A percentile compares a stretch with the other conserved stretches of the same genome.
phyloP scores from a whole-genome alignment of 2,113 vertebrate genomes.

The Origma solitaria region DNA sequence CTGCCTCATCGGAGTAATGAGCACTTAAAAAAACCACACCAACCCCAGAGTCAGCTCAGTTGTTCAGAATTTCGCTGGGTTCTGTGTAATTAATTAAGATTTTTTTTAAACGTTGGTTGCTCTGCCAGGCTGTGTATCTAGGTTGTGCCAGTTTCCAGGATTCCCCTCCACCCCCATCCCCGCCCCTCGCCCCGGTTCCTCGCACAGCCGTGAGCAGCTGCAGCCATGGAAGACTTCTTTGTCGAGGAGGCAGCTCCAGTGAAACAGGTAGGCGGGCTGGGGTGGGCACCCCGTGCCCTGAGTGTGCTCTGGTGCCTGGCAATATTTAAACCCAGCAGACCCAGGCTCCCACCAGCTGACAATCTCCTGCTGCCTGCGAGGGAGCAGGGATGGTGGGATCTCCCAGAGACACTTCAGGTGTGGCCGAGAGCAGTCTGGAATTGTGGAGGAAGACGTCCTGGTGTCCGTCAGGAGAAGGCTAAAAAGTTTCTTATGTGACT shows the following conservation, averaged over 20 bases:
- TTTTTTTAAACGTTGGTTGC: background rate
- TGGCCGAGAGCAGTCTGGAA: background rate
- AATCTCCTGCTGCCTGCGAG: background rate
- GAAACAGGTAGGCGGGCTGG: constrained; percentile 17
- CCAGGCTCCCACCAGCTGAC: background rate
- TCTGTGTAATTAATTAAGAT: constrained; percentile 43
- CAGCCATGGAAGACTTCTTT: constrained; percentile 42
- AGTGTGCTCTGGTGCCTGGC: accelerated
- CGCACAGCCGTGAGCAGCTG: constrained; percentile 4
- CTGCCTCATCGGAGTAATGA: background rate
- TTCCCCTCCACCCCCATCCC: constrained; percentile 58
- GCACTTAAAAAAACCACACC: background rate
- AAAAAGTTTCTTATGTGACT: background rate
- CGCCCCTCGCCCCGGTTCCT: constrained; percentile 59
- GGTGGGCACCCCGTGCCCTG: background rate
- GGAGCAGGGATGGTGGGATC: background rate
- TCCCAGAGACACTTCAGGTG: background rate
- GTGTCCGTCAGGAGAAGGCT: background rate
- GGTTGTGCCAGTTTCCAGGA: constrained; percentile 35
- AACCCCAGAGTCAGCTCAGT: background rate
- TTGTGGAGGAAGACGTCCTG: background rate
- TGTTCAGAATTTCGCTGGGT: constrained; percentile 4
- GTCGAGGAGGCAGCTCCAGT: constrained; percentile 29
- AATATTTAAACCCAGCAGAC: background rate
- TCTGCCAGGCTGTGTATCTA: constrained; percentile 8